These are phyloP conservation scores for Limnephilus rhombicus DNA, from an alignment of 2,888 invertebrate genomes.

Conservation along the genomic window DNA sequence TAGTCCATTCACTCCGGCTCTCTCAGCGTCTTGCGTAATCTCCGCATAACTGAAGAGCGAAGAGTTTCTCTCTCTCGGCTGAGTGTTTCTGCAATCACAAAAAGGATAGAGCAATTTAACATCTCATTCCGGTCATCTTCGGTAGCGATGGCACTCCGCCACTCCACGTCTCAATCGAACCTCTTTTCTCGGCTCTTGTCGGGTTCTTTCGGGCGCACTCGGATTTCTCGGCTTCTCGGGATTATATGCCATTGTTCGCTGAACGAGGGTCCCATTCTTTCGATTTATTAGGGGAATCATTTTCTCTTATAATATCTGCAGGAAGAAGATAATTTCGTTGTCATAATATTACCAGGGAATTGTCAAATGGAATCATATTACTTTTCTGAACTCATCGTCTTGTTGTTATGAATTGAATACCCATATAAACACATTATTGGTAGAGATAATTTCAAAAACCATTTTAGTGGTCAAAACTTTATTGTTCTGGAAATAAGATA, in stretches of 20 bases:
- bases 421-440: too few relatives aligned
- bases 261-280: neutral
- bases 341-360: neutral
- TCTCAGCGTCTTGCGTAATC: neutral
- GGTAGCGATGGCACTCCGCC: neutral
- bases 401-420: neutral
- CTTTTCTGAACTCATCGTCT: neutral
- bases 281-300: neutral
- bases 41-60: neutral
- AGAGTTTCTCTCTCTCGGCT: neutral
- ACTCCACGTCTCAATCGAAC: neutral
- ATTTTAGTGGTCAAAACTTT: neutral
- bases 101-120: neutral
- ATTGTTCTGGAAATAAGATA: too few relatives aligned
- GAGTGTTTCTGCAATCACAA: neutral
- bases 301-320: slow-evolving; percentile 2
- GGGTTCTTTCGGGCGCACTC: neutral
- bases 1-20: neutral
- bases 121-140: slow-evolving; percentile 7
- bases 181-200: neutral
- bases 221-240: neutral
- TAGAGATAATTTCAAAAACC: neutral
- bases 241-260: slow-evolving; percentile 2
- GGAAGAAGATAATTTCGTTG: neutral
- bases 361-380: neutral